Conservation (phyloP, 2,797 vertebrate species). For the Rhadinocentrus ornatus region DNA sequence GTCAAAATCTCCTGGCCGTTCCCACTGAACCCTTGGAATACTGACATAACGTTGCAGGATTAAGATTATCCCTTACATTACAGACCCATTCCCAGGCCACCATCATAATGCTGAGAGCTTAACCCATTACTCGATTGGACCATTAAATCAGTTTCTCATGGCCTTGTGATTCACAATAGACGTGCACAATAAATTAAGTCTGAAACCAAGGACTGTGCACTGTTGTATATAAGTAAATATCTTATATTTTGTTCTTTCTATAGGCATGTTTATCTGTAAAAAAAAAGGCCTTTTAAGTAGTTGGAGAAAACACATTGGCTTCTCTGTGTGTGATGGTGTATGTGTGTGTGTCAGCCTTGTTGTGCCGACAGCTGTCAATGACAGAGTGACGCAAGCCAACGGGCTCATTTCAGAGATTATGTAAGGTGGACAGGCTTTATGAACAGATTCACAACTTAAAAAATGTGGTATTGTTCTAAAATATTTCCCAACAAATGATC, state of each 20-base stretch:
- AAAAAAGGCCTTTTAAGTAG: conserved; percentile 27
- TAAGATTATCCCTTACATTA: conserved; percentile 80
- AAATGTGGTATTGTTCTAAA: conserved; percentile 54
- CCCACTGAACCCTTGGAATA: conserved; percentile 73
- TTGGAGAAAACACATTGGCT: conserved; percentile 31
- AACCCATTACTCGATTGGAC: conserved; percentile 80
- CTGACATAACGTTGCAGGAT: conserved; percentile 79
- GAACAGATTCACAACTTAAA: conserved; percentile 76
- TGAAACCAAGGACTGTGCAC: conserved; percentile 26
- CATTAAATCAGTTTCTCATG: conserved; percentile 71
- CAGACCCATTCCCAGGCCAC: conserved; percentile 66
- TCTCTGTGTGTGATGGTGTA: conserved; percentile 14
- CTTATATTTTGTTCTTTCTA: neutral
- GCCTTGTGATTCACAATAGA: conserved; percentile 57
- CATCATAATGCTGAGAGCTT: conserved; percentile 74
- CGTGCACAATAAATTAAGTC: conserved; percentile 36
- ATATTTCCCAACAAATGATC: conserved; percentile 55
- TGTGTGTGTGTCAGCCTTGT: conserved; percentile 42
- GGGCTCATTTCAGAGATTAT: conserved; percentile 83
- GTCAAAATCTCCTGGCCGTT: conserved; percentile 68
- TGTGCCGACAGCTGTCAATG: conserved; percentile 84
- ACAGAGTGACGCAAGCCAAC: conserved; percentile 80
- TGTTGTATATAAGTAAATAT: conserved; percentile 1
- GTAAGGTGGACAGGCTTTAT: conserved; percentile 83
- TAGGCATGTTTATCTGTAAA: conserved; percentile 31